Evolutionary conservation across 2,113 vertebrate species (phyloP).

Genomic region (Strix uralensis): DNA sequence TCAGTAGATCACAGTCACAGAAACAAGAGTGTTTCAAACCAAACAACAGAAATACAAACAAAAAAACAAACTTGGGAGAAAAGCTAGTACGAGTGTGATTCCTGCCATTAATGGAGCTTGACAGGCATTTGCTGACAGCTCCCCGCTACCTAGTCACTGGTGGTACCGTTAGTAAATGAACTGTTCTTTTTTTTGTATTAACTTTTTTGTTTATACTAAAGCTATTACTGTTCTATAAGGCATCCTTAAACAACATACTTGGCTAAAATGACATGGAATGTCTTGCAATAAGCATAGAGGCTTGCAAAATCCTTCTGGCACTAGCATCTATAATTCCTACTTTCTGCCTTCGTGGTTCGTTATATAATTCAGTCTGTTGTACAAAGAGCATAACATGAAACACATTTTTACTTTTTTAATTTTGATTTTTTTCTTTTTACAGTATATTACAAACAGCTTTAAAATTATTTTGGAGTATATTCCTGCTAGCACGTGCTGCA

Average conservation of each 20-base stretch:
- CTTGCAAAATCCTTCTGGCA: neutral
- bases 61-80: neutral
- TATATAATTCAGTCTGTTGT: neutral
- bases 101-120: neutral
- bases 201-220: neutral
- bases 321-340: neutral
- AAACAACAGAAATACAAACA: neutral
- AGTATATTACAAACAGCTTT: rapidly evolving
- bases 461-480: neutral
- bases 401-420: rapidly evolving
- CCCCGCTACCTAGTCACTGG: neutral
- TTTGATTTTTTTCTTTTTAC: neutral
- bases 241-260: neutral
- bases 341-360: neutral
- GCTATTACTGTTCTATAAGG: neutral
- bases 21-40: neutral
- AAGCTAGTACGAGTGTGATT: neutral
- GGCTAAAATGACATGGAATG: neutral
- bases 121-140: neutral
- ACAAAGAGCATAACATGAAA: neutral
- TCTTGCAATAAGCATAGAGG: neutral
- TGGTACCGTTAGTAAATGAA: neutral
- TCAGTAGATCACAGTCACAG: rapidly evolving
- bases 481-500: neutral
- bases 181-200: neutral